Evolutionary conservation across 2,888 invertebrate genomes (phyloP), one percentile per base, ranked within the genome.

Genomic region (Rambutsinella grinnellia): DNA sequence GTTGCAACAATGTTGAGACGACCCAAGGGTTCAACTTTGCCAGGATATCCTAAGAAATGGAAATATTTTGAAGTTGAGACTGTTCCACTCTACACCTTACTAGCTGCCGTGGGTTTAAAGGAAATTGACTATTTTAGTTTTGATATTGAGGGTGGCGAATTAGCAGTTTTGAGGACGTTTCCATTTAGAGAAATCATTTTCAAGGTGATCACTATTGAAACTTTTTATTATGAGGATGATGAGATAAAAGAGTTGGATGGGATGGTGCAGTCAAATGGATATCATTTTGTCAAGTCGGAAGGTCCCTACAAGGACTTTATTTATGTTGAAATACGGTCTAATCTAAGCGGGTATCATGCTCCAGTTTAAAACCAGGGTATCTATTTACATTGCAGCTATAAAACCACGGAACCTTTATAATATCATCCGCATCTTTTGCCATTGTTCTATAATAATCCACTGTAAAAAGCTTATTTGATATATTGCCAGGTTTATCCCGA

Each of bases 361-460:
- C 19, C 10, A 46, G 27, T 19, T 66, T 49, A 61, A 65, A 77
- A 6, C n/a, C 26, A 0, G 77, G 77, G 47, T 66, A 77, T 36
- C 71, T 58, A 21, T 56, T 17, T 13, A 47, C 21, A 66, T 77
- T 77, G 23, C 77, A 77, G 8, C 56, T 17, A 23, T 71, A 71
- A 65, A 61, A 71, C 77, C 77, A 77, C 15, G 77, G 77, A 6
- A 77, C 19, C 10, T 66, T 54, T 6, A 53, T 57, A 54, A 77
- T 60, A 19, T 65, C 23, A 1, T 62, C 15, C 2, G 26, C 6
- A 23, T 65, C 54, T 21, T 21, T 17, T 0, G 5, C 13, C 1
- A 17, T 1, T 2, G 17, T 17, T 10, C 8, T 8, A 51, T 27
- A 26, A 23, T 17, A 6, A 5, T 53, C 28, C 36, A 63, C 3